Base-by-base conservation (phyloP, 2,888 invertebrate genomes). In the Mesoligia furuncula region DNA sequence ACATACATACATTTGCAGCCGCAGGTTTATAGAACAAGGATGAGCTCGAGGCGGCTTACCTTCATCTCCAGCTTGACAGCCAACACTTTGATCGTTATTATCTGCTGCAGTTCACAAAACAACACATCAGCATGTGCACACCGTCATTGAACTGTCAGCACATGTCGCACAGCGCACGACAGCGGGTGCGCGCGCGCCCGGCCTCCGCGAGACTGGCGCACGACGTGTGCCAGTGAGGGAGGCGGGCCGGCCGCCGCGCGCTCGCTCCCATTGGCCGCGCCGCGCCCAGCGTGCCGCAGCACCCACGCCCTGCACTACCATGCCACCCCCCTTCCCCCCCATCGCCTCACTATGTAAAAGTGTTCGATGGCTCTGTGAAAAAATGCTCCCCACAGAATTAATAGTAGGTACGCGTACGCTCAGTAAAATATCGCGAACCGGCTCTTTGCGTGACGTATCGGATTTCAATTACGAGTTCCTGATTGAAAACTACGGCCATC, bases 41-140 rank as follows among this genome's bases (percentile, higher is more conserved):
- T 13, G 9, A n/a, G 31, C 6, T 31, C 4, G 2, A 39, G 17
- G 64, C 17, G 17, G 75, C 94, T 92, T 87, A 95, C 96, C 96
- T 96, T 96, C 96, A 96, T 96, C 89, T 95, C 95, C 89, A 93
- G 84, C 89, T 95, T 95, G 80, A 94, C 93, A 87, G 92, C 93
- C 92, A 95, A 93, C 95, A 95, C 95, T 91, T 93, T 94, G 93
- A 84, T 88, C 88, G 90, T 79, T 91, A 85, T 81, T 83, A 83
- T 81, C 87, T 86, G 80, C 88, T 85, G 81, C 81, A 51, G 87
- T 85, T 87, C 92, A 94, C 93, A 90, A 91, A 91, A 92, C 90
- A 91, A 92, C 93, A 89, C 90, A 90, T 90, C 90, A 89, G 89
- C 88, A 90, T 89, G 91, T 87, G 79, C 77, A 82, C 88, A 74